These are phyloP conservation scores for Hydropsyche betteni DNA, from an alignment of 2,888 invertebrate species.

Conservation along the genomic window DNA sequence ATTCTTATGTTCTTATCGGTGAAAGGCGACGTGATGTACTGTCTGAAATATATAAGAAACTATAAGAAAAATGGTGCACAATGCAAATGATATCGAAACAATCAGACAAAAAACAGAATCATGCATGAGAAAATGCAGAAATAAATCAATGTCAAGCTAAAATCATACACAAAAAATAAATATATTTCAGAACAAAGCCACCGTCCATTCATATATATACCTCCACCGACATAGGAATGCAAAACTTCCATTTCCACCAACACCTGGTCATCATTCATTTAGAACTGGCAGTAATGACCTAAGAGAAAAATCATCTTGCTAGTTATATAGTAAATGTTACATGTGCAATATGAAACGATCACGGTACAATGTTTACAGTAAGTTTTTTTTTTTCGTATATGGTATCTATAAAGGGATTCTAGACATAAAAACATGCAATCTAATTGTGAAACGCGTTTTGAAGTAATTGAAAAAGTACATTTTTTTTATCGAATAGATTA, in stretches of 20 bases:
- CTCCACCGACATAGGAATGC: slow-evolving; percentile 45
- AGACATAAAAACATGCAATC: too few relatives aligned
- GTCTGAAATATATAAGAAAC: slow-evolving; percentile 62
- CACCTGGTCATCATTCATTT: slow-evolving; percentile 48
- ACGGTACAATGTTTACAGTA: too few relatives aligned
- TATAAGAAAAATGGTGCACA: background rate
- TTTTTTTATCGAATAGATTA: too few relatives aligned
- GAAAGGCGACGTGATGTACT: slow-evolving; percentile 73
- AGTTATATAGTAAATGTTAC: background rate
- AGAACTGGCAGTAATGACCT: slow-evolving; percentile 51
- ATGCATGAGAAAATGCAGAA: background rate
- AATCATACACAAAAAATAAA: slow-evolving; percentile 16
- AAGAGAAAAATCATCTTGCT: slow-evolving; percentile 24
- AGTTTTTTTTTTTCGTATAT: too few relatives aligned
- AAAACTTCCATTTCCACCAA: slow-evolving; percentile 27
- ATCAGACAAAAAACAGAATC: background rate
- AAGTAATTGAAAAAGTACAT: too few relatives aligned
- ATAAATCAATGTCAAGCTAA: background rate
- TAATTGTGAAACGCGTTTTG: too few relatives aligned
- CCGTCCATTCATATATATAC: slow-evolving; percentile 37
- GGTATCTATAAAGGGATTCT: too few relatives aligned
- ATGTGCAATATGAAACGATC: background rate
- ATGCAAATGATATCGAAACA: background rate
- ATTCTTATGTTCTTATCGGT: slow-evolving; percentile 72
- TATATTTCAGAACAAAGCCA: slow-evolving; percentile 45